Percentiles rank a stretch among this genome's conserved stretches.
Evolutionary conservation across 2,113 vertebrate genomes (phyloP).

Genomic region (Plotosus lineatus): DNA sequence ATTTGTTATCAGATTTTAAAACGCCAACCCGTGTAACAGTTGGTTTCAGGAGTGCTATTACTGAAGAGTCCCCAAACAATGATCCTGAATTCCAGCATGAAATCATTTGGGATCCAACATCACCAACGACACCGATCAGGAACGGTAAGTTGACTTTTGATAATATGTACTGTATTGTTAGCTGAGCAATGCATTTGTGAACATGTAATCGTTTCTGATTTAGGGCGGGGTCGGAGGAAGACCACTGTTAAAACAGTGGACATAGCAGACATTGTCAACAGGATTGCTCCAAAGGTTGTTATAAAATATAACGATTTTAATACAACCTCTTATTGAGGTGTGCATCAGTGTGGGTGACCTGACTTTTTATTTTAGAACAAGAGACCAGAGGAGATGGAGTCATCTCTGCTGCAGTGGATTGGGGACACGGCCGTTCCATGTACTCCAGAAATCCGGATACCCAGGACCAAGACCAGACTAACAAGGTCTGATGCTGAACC

Average conservation of each 20-base stretch:
- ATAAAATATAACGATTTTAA: neutral
- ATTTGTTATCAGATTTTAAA: constrained; percentile 62
- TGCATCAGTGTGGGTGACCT: neutral
- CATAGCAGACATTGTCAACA: constrained; percentile 89
- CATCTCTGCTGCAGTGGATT: constrained; percentile 87
- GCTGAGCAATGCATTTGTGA: neutral
- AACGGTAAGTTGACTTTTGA: constrained; percentile 42
- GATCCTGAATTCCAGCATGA: constrained; percentile 70
- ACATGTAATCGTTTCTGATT: neutral
- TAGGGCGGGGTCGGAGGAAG: constrained; percentile 75
- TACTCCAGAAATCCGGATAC: constrained; percentile 76
- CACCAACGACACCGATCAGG: constrained; percentile 61
- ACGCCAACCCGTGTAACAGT: constrained; percentile 63
- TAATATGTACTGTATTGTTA: too few species aligned
- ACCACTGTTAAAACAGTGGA: constrained; percentile 65
- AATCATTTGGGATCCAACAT: constrained; percentile 75
- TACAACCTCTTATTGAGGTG: neutral
- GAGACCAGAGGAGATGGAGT: constrained; percentile 71
- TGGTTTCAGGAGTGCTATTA: constrained; percentile 35
- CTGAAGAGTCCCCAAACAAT: constrained; percentile 65
- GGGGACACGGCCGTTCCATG: constrained; percentile 88
- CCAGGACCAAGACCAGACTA: constrained; percentile 72
- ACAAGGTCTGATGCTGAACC: constrained; percentile 69
- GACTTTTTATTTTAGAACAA: constrained; percentile 70
- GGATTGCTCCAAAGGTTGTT: constrained; percentile 92